These are phyloP conservation scores for Sinonovacula constricta DNA, from an alignment of 1,140 invertebrate genomes.

Conservation along the genomic window DNA sequence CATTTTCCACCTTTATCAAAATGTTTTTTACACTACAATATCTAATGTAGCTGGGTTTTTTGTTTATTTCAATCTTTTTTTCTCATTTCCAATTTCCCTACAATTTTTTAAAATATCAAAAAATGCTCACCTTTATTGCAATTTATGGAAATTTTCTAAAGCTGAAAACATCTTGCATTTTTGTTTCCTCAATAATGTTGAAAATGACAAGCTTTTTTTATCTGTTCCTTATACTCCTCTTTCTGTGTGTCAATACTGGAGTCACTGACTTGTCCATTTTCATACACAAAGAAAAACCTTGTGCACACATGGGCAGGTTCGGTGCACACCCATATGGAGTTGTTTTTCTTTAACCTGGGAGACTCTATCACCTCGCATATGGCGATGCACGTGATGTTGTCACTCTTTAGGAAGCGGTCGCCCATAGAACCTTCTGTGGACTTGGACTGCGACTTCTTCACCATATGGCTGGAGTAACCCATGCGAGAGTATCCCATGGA, in stretches of 20 bases:
- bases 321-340: conserved; percentile 65
- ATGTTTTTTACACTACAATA: too few species aligned
- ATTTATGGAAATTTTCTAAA: too few species aligned
- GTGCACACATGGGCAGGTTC: conserved; percentile 69
- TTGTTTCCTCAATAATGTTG: too few species aligned
- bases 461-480: conserved; percentile 56
- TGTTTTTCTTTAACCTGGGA: conserved; percentile 60
- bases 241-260: conserved; percentile 54
- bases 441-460: background rate
- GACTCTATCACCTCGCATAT: conserved; percentile 70
- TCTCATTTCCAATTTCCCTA: too few species aligned
- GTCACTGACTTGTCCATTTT: conserved; percentile 53
- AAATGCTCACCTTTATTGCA: too few species aligned
- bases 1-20: too few species aligned
- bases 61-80: too few species aligned
- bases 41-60: too few species aligned
- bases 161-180: too few species aligned
- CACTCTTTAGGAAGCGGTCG: conserved; percentile 50
- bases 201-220: conserved; percentile 42
- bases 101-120: too few species aligned
- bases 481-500: conserved; percentile 72
- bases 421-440: background rate
- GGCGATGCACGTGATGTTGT: conserved; percentile 65
- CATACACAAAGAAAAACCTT: conserved; percentile 74
- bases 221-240: conserved; percentile 32